Conservation (phyloP, 2,113 vertebrate species). For the Oreamnos americanus region DNA sequence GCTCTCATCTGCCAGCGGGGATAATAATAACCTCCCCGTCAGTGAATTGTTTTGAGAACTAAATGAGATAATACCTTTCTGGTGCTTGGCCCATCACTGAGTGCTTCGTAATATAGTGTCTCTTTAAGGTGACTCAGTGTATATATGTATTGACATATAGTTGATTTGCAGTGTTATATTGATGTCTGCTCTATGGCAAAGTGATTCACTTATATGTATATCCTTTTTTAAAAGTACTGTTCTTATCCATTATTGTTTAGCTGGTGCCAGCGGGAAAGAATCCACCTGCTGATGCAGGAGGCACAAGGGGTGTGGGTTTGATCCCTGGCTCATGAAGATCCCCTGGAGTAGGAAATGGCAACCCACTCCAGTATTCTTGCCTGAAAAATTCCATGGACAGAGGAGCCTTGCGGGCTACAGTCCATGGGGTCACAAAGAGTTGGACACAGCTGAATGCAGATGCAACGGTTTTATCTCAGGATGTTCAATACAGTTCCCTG, state of each 20-base stretch:
- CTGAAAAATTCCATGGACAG: not conserved
- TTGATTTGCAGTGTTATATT: not conserved
- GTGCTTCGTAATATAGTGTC: not conserved
- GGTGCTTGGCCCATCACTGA: not conserved
- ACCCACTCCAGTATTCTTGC: not conserved
- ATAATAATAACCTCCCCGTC: not conserved
- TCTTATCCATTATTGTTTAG: not conserved
- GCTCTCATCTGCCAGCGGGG: not conserved
- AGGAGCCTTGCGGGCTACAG: not conserved
- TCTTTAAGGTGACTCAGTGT: not conserved
- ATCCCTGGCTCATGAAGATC: not conserved
- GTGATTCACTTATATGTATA: not conserved
- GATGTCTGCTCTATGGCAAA: not conserved
- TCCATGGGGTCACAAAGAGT: not conserved
- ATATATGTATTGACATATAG: not conserved
- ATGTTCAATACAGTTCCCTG: not conserved
- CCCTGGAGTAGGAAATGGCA: not conserved
- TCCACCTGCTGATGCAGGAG: not conserved
- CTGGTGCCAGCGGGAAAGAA: not conserved
- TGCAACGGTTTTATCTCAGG: not conserved
- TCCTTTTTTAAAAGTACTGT: not conserved
- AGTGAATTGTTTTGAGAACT: not conserved
- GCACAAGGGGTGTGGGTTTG: not conserved
- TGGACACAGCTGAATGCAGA: not conserved
- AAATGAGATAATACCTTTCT: not conserved